Evolutionary conservation across 2,888 invertebrate genomes (phyloP), one percentile per base, ranked within the genome.

Genomic region (Leptinotarsa tumamoca): DNA sequence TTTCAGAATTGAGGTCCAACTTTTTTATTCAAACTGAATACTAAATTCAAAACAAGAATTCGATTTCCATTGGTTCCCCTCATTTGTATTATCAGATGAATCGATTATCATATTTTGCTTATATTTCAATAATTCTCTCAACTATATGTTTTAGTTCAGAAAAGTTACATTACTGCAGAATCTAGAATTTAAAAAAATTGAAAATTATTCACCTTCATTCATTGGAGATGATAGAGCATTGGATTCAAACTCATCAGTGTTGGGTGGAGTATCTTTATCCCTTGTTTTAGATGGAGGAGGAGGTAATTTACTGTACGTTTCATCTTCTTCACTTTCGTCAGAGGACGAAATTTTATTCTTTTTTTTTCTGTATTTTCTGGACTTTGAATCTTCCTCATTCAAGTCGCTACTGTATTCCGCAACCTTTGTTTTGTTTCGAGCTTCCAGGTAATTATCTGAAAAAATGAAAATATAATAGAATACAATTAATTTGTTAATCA

Each of bases 351-450:
- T 68, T 21, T 17, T 0, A 67, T 43, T n/a, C n/a, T 50, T 21
- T 27, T 27, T 27, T 27, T 4, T 21, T 21, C 4, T 27, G 27
- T 68, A 21, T 21, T 67, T 67, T 14, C 23, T 50, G 21, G 23
- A 51, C 51, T 68, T 52, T 2, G 52, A 52, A 51, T 52, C 68
- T 10, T 68, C 23, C 18, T 52, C 68, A 23, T 68, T 27, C 51
- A 52, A 51, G 23, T 52, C 68, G n/a, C 68, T 68, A 33, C 68
- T 68, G 17, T 68, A 68, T 51, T 68, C 51, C 18, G 67, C 67
- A 18, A 51, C 18, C 51, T 67, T 51, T 7, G 51, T 67, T 67
- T 51, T 50, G 10, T 50, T 67, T 4, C 68, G 50, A 52, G 68
- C 68, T 68, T 68, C 21, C 68, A 52, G 18, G 3, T 68, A 52